Base-by-base conservation (phyloP, 2,797 vertebrate genomes). In the Holocentrus rufus region DNA sequence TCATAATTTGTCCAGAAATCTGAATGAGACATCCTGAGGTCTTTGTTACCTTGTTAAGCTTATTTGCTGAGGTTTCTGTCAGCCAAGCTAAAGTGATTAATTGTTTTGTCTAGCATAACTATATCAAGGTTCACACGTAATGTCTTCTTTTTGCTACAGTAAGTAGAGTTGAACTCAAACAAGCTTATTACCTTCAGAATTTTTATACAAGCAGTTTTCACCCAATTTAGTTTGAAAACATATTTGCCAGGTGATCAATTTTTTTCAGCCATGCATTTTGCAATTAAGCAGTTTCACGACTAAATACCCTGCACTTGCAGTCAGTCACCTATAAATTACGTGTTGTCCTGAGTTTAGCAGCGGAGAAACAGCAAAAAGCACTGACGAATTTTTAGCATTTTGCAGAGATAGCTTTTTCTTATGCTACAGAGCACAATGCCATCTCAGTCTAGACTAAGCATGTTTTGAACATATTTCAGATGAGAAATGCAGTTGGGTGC, bases 51-150 rank as follows among this genome's bases (percentile, higher is more conserved):
- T 7, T 30, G 23, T 57, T 67, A 39, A 59, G 62, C 44, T 68
- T 63, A 58, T 65, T 34, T 39, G 47, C 49, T 65, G 54, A 61
- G 46, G 34, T 84, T 42, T 68, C 50, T 82, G 77, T 78, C 80
- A 82, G 77, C 62, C 57, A 67, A 71, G 23, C 53, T 65, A n/a
- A 71, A 76, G 53, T 79, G 61, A 86, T 87, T 83, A 82, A 78
- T 85, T 78, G 71, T 69, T 61, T 70, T 78, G 73, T 83, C 73
- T 62, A 52, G 56, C 72, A 71, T 65, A 65, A 67, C 76, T 67
- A 47, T 64, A 70, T 77, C 70, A 79, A 77, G 72, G 76, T 66
- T 66, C 60, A 50, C 69, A 80, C 77, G 82, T 79, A 47, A 77
- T 80, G 76, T 69, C 67, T 72, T 60, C 10, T 80, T 80, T 81